Evolutionary conservation across 2,888 invertebrate species (phyloP).

Genomic region (Ormyrus thymus): DNA sequence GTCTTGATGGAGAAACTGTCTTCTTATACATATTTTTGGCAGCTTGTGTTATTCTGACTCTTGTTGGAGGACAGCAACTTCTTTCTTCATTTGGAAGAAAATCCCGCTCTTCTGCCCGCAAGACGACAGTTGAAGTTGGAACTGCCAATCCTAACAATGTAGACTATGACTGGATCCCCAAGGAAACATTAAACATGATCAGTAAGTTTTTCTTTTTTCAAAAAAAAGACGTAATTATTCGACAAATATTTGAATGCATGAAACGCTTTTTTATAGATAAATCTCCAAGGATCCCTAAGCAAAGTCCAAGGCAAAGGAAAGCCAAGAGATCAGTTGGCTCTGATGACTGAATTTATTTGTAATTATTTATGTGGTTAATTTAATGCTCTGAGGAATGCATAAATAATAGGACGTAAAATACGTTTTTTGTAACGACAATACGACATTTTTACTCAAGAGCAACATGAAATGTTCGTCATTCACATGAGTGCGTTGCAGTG

Average conservation of each 20-base stretch:
- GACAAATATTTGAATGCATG: background rate
- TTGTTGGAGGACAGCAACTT: slow-evolving; percentile 93
- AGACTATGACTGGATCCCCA: slow-evolving; percentile 99
- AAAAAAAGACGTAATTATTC: background rate
- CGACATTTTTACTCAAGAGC: slow-evolving; percentile 50
- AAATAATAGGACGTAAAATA: slow-evolving; percentile 47
- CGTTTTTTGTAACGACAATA: slow-evolving; percentile 44
- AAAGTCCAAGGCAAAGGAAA: slow-evolving; percentile 87
- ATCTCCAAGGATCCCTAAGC: slow-evolving; percentile 81
- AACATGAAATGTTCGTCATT: slow-evolving; percentile 45
- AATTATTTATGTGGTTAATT: slow-evolving; percentile 53
- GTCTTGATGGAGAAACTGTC: slow-evolving; percentile 98
- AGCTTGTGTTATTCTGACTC: slow-evolving; percentile 89
- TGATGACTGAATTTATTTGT: slow-evolving; percentile 76
- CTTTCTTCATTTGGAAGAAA: slow-evolving; percentile 89
- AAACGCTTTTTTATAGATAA: slow-evolving; percentile 79
- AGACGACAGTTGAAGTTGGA: slow-evolving; percentile 88
- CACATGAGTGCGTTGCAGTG: slow-evolving; percentile 44
- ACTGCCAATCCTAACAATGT: slow-evolving; percentile 93
- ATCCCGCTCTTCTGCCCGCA: slow-evolving; percentile 79
- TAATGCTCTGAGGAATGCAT: slow-evolving; percentile 27
- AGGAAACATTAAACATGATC: slow-evolving; percentile 88
- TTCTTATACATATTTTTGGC: slow-evolving; percentile 97
- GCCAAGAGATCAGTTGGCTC: slow-evolving; percentile 85
- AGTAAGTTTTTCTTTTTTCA: slow-evolving; percentile 79